These are phyloP conservation scores for Drosophila lini DNA, from an alignment of 1,140 invertebrate genomes.

Conservation along the genomic window DNA sequence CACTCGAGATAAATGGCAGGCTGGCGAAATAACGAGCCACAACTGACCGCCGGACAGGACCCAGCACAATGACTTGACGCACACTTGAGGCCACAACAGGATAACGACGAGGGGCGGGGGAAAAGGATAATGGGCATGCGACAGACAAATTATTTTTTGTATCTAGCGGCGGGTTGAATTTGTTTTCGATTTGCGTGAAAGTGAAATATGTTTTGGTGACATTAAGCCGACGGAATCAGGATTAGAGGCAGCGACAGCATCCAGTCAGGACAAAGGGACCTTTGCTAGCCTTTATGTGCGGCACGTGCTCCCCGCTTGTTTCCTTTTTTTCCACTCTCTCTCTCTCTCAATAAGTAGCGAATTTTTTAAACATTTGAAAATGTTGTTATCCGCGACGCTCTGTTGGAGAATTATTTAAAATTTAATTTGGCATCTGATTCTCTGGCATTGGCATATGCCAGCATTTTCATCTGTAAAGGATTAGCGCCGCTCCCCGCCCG, in stretches of 20 bases:
- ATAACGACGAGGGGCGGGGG: constrained; percentile 26
- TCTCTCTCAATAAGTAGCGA: constrained; percentile 66
- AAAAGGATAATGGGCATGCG: constrained; percentile 13
- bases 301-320: constrained; percentile 66
- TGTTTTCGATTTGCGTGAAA: constrained; percentile 74
- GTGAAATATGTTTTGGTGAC: constrained; percentile 83
- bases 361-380: constrained; percentile 75
- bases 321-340: constrained; percentile 19
- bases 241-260: constrained; percentile 68
- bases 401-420: constrained; percentile 46
- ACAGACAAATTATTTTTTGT: constrained; percentile 50
- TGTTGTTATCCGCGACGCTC: constrained; percentile 63
- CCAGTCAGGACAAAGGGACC: constrained; percentile 52
- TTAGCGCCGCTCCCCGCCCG: constrained; percentile 42
- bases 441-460: constrained; percentile 66
- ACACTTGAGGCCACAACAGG: constrained; percentile 74
- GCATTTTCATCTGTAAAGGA: constrained; percentile 68
- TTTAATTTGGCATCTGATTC: constrained; percentile 66
- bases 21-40: constrained; percentile 35
- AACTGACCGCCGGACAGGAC: constrained; percentile 32
- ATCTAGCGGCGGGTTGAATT: constrained; percentile 64
- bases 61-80: constrained; percentile 28
- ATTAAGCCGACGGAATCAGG: constrained; percentile 77
- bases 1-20: constrained; percentile 68
- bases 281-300: constrained; percentile 56